phyloP scores from a whole-genome alignment of 2,113 vertebrate genomes.

The Calyptomena viridis region DNA sequence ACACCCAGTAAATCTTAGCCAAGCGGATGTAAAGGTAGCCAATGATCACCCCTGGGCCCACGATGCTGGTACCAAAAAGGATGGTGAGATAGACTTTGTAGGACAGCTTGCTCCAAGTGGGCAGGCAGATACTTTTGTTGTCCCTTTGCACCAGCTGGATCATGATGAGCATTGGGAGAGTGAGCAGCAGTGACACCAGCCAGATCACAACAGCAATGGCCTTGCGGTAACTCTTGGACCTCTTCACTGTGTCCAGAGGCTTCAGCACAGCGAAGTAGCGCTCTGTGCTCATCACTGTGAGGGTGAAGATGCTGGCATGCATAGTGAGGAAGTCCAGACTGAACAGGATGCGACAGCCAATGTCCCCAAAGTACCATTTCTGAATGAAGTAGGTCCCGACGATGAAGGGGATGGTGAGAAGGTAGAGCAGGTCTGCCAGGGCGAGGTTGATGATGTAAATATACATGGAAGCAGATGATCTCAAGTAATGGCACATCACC shows the following conservation, averaged over 20 bases:
- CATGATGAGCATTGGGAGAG: slow-evolving; percentile 87
- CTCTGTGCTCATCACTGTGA: slow-evolving; percentile 91
- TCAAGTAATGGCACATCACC: slow-evolving; percentile 89
- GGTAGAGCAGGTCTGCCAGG: slow-evolving; percentile 87
- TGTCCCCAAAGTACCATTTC: slow-evolving; percentile 88
- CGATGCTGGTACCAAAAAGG: slow-evolving; percentile 90
- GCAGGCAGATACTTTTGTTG: slow-evolving; percentile 83
- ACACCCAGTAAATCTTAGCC: slow-evolving; percentile 88
- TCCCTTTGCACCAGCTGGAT: slow-evolving; percentile 81
- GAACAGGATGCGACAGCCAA: slow-evolving; percentile 83
- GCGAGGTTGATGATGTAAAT: slow-evolving; percentile 92
- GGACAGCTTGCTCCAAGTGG: slow-evolving; percentile 81
- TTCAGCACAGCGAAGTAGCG: slow-evolving; percentile 89
- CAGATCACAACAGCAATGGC: slow-evolving; percentile 86
- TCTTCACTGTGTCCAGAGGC: slow-evolving; percentile 87
- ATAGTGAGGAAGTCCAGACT: slow-evolving; percentile 93
- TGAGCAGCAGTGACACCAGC: slow-evolving; percentile 84
- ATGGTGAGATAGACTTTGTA: slow-evolving; percentile 87
- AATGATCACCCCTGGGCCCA: slow-evolving; percentile 88
- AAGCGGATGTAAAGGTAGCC: slow-evolving; percentile 88
- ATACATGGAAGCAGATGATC: slow-evolving; percentile 88
- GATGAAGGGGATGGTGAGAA: slow-evolving; percentile 89
- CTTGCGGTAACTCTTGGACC: slow-evolving; percentile 89
- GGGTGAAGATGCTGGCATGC: slow-evolving; percentile 92
- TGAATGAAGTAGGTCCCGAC: slow-evolving; percentile 90